These are phyloP conservation scores for Prunella strophiata DNA, from an alignment of 2,797 vertebrate species.

Conservation along the genomic window DNA sequence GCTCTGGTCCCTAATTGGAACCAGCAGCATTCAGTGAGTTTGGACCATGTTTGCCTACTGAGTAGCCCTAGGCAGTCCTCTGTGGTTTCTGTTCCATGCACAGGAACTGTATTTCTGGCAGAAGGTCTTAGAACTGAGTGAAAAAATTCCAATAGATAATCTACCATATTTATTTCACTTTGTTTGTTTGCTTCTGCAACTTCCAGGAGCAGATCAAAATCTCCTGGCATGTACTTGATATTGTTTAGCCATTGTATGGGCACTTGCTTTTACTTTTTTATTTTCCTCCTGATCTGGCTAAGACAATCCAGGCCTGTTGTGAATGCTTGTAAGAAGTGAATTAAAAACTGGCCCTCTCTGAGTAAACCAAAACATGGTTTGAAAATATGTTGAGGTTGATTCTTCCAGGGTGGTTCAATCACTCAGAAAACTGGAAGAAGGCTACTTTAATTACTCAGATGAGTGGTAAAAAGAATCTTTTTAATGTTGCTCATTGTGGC, in stretches of 20 bases:
- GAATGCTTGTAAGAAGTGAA: background rate
- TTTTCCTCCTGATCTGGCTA: background rate
- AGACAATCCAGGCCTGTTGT: background rate
- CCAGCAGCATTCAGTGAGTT: background rate
- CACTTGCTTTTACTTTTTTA: background rate
- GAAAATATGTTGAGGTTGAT: background rate
- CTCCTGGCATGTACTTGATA: background rate
- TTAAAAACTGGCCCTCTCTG: background rate
- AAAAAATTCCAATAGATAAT: background rate
- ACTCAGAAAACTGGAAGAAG: background rate
- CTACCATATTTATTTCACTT: background rate
- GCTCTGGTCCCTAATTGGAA: conserved; percentile 39
- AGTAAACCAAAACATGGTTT: background rate
- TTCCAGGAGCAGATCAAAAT: conserved; percentile 21
- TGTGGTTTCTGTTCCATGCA: background rate
- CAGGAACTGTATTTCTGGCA: background rate
- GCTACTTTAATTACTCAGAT: conserved; percentile 3
- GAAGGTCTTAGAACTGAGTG: background rate
- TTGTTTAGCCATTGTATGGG: background rate
- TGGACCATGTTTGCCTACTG: background rate
- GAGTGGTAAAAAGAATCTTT: background rate
- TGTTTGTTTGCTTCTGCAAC: background rate
- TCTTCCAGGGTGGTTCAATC: background rate
- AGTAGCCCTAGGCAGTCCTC: background rate
- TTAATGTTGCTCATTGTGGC: background rate